A percentile compares a stretch with the other conserved stretches of the same genome.
These are phyloP conservation scores for Polylopha cassiicola DNA, from an alignment of 2,888 invertebrate genomes.

Conservation along the genomic window DNA sequence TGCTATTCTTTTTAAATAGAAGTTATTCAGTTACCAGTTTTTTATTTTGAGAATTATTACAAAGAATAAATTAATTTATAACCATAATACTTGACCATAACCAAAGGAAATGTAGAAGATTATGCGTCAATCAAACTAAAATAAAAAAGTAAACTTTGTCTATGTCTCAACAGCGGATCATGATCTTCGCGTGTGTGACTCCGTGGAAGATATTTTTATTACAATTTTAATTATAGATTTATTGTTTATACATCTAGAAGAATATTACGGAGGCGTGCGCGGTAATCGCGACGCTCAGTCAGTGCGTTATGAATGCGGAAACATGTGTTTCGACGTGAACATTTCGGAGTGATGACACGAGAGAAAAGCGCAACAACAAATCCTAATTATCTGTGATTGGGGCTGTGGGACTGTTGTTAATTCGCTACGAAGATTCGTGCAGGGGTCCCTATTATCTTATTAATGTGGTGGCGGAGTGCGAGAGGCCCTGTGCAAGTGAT, in stretches of 20 bases:
- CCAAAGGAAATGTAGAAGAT: slow-evolving; percentile 12
- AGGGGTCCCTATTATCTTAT: slow-evolving; percentile 25
- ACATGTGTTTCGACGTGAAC: slow-evolving; percentile 75
- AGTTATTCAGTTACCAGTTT: too few relatives aligned
- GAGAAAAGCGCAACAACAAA: slow-evolving; percentile 61
- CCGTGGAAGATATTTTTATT: slow-evolving; percentile 62
- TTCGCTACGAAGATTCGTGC: slow-evolving; percentile 27
- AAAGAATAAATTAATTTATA: too few relatives aligned
- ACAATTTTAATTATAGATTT: slow-evolving; percentile 64
- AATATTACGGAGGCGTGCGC: slow-evolving; percentile 50
- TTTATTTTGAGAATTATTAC: too few relatives aligned
- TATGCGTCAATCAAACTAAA: slow-evolving; percentile 60
- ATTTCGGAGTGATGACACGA: slow-evolving; percentile 53
- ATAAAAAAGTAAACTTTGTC: slow-evolving; percentile 44
- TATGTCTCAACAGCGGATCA: slow-evolving; percentile 50
- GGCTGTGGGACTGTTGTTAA: slow-evolving; percentile 35
- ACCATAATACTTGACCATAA: slow-evolving; percentile 8
- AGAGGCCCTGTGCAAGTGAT: slow-evolving; percentile 44
- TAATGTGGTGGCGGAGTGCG: slow-evolving; percentile 28
- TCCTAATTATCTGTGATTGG: slow-evolving; percentile 48
- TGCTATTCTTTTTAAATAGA: too few relatives aligned
- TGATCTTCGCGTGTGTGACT: slow-evolving; percentile 71
- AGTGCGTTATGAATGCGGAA: slow-evolving; percentile 52
- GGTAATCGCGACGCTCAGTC: slow-evolving; percentile 44
- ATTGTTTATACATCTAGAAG: slow-evolving; percentile 49